Percentiles rank a stretch among this genome's conserved stretches.
These are phyloP conservation scores for Oryzias sinensis DNA, from an alignment of 2,797 vertebrate genomes.

Conservation along the genomic window DNA sequence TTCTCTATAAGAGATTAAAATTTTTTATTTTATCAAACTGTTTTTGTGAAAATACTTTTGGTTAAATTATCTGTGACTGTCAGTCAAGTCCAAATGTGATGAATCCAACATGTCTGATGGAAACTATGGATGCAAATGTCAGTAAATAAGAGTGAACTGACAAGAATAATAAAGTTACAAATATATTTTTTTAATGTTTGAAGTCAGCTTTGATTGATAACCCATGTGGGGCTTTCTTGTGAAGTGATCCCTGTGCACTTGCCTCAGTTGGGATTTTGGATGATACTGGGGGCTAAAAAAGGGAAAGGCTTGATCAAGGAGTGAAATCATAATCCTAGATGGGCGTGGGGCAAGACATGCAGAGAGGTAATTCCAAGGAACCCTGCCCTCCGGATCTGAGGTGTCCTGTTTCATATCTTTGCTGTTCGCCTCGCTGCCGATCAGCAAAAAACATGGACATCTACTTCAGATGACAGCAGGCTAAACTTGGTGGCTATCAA, in stretches of 20 bases:
- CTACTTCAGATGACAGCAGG: conserved; percentile 74
- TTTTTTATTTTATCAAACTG: no score
- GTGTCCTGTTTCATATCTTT: conserved; percentile 63
- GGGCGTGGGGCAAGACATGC: conserved; percentile 32
- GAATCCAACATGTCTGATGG: background rate
- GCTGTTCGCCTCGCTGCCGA: conserved; percentile 55
- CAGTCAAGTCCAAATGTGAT: no score
- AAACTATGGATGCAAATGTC: conserved; percentile 15
- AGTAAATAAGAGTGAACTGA: conserved; percentile 6
- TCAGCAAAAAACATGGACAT: conserved; percentile 75
- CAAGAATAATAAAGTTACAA: conserved; percentile 24
- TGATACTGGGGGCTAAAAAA: conserved; percentile 67
- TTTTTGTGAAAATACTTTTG: no score
- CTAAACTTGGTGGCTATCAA: conserved; percentile 79
- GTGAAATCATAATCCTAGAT: conserved; percentile 67
- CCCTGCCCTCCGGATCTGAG: conserved; percentile 65
- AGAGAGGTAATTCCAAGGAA: conserved; percentile 64
- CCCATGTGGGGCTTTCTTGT: conserved; percentile 42
- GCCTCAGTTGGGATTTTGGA: conserved; percentile 28
- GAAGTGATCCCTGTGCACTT: conserved; percentile 49
- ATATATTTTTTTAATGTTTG: conserved; percentile 42
- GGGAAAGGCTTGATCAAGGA: conserved; percentile 68
- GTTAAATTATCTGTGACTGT: no score
- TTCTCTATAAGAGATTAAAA: no score
- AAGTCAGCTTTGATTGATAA: conserved; percentile 49